Percentiles rank a stretch among this genome's conserved stretches.
These are phyloP conservation scores for Anthonomus grandis DNA, from an alignment of 1,140 invertebrate species.

Conservation along the genomic window DNA sequence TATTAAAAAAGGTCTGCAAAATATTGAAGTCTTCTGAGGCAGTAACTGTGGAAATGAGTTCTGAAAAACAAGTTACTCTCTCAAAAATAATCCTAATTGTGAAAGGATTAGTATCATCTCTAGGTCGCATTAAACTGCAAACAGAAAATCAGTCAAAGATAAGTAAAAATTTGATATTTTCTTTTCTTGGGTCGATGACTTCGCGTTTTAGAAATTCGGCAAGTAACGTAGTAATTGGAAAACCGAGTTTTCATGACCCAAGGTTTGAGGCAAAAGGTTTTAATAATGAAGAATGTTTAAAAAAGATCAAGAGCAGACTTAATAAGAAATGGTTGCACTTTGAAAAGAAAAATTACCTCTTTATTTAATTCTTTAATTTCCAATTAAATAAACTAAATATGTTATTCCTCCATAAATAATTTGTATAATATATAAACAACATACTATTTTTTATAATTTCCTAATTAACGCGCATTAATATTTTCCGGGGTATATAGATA, in stretches of 20 bases:
- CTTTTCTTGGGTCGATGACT: conserved; percentile 1
- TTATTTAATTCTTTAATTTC: too few species aligned
- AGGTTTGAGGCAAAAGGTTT: conserved; percentile 11
- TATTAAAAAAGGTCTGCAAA: conserved; percentile 9
- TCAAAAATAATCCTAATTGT: conserved; percentile 14
- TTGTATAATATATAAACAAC: too few species aligned
- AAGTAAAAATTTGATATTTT: conserved; percentile 3
- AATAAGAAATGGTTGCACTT: conserved; percentile 5
- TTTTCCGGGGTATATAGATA: too few species aligned
- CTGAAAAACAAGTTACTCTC: conserved; percentile 16
- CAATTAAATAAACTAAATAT: too few species aligned
- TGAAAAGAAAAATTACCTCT: too few species aligned
- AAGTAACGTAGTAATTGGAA: conserved; percentile 6
- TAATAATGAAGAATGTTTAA: conserved; percentile 5
- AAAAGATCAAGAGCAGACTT: conserved; percentile 8
- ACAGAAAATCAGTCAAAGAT: not conserved
- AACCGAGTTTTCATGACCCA: conserved; percentile 15
- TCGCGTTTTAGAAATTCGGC: conserved; percentile 5
- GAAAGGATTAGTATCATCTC: not conserved
- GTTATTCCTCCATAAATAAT: too few species aligned
- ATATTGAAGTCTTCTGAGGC: conserved; percentile 24
- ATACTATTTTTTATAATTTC: too few species aligned
- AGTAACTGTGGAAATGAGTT: conserved; percentile 13
- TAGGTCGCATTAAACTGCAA: not conserved
- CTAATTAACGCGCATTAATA: too few species aligned